These are phyloP conservation scores for Palythoa heliodiscus DNA, from an alignment of 92 coral and sea anemone genomes.

Conservation along the genomic window DNA sequence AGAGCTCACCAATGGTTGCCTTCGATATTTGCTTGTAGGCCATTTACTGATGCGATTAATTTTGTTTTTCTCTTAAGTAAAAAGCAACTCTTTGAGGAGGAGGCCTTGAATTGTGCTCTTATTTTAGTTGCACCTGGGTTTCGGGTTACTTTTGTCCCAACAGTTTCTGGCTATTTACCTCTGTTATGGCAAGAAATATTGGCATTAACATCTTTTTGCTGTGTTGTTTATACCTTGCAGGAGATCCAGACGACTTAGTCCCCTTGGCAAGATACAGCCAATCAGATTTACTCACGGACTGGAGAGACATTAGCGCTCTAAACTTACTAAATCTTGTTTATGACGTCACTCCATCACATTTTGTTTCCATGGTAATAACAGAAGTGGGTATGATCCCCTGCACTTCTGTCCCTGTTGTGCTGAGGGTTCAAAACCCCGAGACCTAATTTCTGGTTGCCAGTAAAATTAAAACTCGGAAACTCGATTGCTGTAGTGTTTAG, in stretches of 20 bases:
- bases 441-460: constrained; percentile 25
- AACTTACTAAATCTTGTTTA: constrained; percentile 89
- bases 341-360: constrained; percentile 97
- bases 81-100: too few species aligned
- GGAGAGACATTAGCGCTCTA: constrained; percentile 86
- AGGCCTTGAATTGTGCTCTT: too few species aligned
- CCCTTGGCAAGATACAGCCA: constrained; percentile 73
- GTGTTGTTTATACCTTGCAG: constrained; percentile 36
- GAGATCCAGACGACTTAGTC: constrained; percentile 97
- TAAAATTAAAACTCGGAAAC: neutral
- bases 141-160: too few species aligned
- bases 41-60: too few species aligned
- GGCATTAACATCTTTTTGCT: neutral
- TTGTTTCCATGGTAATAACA: constrained; percentile 96
- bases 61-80: too few species aligned
- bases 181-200: neutral
- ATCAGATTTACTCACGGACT: constrained; percentile 72
- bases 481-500: neutral
- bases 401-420: constrained; percentile 97
- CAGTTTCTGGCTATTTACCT: too few species aligned
- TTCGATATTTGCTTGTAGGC: too few species aligned
- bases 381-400: constrained; percentile 99
- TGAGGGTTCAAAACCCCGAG: constrained; percentile 96
- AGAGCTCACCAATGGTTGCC: too few species aligned
- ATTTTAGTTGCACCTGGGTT: too few species aligned